Percentiles rank a stretch among this genome's conserved stretches.
phyloP scores from a whole-genome alignment of 2,113 vertebrate species.

The Grus americana region DNA sequence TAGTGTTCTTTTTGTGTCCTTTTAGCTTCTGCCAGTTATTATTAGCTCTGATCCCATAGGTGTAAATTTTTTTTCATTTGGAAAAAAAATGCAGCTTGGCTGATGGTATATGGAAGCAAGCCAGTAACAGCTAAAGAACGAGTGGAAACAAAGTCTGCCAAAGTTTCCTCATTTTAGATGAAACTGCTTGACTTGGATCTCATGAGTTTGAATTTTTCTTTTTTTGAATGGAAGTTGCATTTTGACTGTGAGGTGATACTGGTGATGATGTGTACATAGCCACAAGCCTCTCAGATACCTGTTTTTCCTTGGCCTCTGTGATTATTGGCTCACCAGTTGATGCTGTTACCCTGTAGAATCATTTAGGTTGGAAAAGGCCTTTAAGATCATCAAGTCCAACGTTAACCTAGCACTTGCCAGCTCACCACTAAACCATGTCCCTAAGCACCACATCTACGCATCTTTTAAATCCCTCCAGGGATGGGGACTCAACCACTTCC shows the following conservation, averaged over 20 bases:
- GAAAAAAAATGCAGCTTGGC: not conserved
- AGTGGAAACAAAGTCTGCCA: slow-evolving; percentile 6
- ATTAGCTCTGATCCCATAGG: not conserved
- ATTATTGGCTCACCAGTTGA: not conserved
- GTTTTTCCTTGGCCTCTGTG: not conserved
- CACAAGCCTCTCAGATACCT: not conserved
- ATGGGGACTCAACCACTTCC: not conserved
- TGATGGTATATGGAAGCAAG: not conserved
- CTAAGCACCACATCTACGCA: accelerated
- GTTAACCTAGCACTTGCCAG: not conserved
- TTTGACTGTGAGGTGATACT: not conserved
- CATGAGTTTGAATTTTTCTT: not conserved
- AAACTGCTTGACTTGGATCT: not conserved
- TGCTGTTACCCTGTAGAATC: not conserved
- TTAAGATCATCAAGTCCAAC: not conserved
- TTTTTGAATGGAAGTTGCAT: not conserved
- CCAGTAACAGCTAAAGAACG: not conserved
- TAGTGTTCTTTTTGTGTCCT: not conserved
- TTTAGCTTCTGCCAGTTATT: not conserved
- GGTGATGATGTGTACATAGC: not conserved
- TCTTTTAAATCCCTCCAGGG: not conserved
- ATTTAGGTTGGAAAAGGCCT: not conserved
- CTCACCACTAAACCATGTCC: not conserved
- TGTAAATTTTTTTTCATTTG: not conserved
- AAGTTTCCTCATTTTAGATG: not conserved